These are phyloP conservation scores for Andrena camellia DNA, from an alignment of 2,888 invertebrate species.

Conservation along the genomic window DNA sequence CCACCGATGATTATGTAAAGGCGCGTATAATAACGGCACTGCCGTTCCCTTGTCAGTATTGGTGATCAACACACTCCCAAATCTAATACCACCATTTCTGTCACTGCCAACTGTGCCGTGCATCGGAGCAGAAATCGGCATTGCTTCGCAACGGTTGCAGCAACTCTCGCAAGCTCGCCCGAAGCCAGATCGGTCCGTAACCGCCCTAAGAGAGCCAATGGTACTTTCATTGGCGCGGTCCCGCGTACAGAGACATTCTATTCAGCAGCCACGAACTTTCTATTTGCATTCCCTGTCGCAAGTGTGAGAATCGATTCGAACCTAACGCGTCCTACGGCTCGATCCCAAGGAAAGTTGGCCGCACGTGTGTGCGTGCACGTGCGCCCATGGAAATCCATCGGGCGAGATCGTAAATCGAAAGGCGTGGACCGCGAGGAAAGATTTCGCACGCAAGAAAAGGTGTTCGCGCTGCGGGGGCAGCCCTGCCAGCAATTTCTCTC, in stretches of 20 bases:
- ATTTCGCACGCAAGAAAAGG: constrained; percentile 50
- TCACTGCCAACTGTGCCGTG: no score
- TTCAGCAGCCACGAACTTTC: constrained; percentile 66
- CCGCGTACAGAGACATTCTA: constrained; percentile 75
- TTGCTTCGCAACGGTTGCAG: constrained; percentile 55
- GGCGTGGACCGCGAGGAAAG: constrained; percentile 53
- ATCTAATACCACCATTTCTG: no score
- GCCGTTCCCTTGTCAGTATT: no score
- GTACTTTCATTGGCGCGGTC: constrained; percentile 78
- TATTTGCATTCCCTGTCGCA: constrained; percentile 75
- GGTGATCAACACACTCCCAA: no score
- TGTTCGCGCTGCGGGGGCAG: neutral
- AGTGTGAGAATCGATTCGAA: constrained; percentile 74
- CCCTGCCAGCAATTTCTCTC: constrained; percentile 15
- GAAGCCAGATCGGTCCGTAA: constrained; percentile 44
- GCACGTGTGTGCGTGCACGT: neutral
- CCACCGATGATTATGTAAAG: no score
- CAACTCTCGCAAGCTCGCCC: constrained; percentile 67
- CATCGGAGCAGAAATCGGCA: constrained; percentile 29
- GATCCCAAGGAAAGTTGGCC: constrained; percentile 30
- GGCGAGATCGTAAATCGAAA: constrained; percentile 46
- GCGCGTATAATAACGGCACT: no score
- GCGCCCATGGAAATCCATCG: constrained; percentile 47
- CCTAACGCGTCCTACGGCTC: constrained; percentile 61
- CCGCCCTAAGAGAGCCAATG: constrained; percentile 49